Evolutionary conservation across 2,113 vertebrate species (phyloP).

Genomic region (Oreocharis arfaki): DNA sequence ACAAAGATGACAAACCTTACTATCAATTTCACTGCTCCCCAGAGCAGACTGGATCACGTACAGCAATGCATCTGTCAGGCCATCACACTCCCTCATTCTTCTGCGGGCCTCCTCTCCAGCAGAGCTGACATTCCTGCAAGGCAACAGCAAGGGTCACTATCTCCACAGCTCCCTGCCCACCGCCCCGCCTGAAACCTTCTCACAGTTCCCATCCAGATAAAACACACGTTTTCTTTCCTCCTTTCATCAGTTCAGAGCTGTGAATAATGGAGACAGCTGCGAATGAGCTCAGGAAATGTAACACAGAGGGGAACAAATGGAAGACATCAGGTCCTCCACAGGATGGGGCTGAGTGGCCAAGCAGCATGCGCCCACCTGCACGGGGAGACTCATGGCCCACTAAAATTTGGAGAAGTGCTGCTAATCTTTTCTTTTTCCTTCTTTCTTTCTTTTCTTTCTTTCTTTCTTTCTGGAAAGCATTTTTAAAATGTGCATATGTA

Average conservation of each 20-base stretch:
- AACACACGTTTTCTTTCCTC: neutral
- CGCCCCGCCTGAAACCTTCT: neutral
- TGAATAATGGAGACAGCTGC: slow-evolving; percentile 10
- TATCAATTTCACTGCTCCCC: slow-evolving; percentile 97
- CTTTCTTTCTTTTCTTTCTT: neutral
- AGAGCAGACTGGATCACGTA: slow-evolving; percentile 97
- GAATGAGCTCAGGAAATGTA: slow-evolving; percentile 19
- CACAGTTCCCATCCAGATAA: neutral
- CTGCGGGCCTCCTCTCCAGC: slow-evolving; percentile 96
- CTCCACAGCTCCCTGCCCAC: neutral
- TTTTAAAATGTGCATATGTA: neutral
- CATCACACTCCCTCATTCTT: slow-evolving; percentile 97
- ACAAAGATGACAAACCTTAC: slow-evolving; percentile 86
- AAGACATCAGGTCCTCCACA: neutral
- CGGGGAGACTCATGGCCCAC: neutral
- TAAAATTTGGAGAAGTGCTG: neutral
- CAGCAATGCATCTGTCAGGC: slow-evolving; percentile 94
- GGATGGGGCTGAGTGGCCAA: neutral
- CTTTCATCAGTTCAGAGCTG: neutral
- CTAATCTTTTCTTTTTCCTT: neutral
- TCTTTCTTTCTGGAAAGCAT: neutral
- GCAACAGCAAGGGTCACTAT: slow-evolving; percentile 42
- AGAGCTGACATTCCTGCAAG: slow-evolving; percentile 95
- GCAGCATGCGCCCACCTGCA: neutral
- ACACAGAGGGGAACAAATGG: neutral